Base-by-base conservation (phyloP, 1,140 invertebrate genomes). In the Apis dorsata region DNA sequence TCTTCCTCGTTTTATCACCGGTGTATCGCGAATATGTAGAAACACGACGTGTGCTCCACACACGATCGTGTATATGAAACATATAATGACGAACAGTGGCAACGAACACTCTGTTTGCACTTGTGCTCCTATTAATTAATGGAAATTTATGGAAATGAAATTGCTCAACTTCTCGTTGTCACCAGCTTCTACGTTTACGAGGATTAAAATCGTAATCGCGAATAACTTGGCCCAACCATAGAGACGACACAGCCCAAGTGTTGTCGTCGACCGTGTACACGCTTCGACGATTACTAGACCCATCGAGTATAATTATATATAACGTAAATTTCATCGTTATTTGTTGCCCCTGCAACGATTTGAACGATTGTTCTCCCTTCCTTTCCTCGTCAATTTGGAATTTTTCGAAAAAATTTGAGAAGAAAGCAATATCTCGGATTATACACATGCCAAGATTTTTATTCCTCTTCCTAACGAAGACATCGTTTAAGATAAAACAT, bases 111-210 rank as follows among this genome's bases (percentile, higher is more conserved):
- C 72, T 55, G 19, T 55, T 49, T 62, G 72, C 17, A 49, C 34
- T 34, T 11, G n/a, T 28, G 7, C 10, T 57, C 49, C 10, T 62
- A 75, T 75, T 75, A 75, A 75, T 75, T 62, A 60, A 75, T 75
- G 59, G 72, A 75, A 75, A 75, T 75, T 75, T 62, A 75, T 75
- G 72, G 72, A 62, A 75, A 75, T 49, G 72, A 62, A 72, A 75
- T 62, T 62, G 34, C 72, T 75, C 34, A n/a, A 74, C 72, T 74
- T 62, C 57, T 9, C 44, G 72, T 75, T 75, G 34, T 75, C 49
- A n/a, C 72, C 13, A 15, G 21, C 49, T 34, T 75, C 72, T 75
- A 62, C 34, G 72, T 62, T 62, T 63, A 49, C 72, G 13, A 49
- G 72, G 57, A 75, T 75, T 75, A 75, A 75, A 75, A 75, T 62